These are phyloP conservation scores for Tethya wilhelma DNA, from an alignment of 37 sponge, comb jelly and placozoan species.

Conservation along the genomic window DNA sequence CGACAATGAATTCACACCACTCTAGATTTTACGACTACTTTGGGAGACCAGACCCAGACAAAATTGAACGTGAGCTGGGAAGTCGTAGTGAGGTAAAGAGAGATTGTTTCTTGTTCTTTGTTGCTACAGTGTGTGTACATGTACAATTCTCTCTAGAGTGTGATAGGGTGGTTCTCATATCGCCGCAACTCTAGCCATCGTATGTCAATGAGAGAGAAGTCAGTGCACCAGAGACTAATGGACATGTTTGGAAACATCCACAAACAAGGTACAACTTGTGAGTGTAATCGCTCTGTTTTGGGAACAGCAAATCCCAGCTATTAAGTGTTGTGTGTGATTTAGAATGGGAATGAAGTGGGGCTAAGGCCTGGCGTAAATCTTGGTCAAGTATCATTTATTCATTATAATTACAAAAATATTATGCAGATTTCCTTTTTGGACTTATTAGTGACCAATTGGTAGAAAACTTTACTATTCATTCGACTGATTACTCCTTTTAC, in stretches of 20 bases:
- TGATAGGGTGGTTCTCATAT: conserved; percentile 87
- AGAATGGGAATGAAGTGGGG: too few relatives aligned
- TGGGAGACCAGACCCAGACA: conserved; percentile 29
- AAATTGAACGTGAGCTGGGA: conserved; percentile 17
- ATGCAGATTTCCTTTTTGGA: conserved; percentile 46
- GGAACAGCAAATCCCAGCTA: too few relatives aligned
- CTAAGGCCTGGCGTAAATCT: neutral
- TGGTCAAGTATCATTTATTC: neutral
- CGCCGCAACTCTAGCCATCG: conserved; percentile 62
- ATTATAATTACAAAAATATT: neutral
- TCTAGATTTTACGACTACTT: conserved; percentile 61
- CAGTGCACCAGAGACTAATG: conserved; percentile 55
- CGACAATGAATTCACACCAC: too few relatives aligned
- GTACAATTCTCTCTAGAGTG: conserved; percentile 18
- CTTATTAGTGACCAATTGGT: conserved; percentile 47
- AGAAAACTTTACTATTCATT: conserved; percentile 20
- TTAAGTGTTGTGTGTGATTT: too few relatives aligned
- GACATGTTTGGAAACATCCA: conserved; percentile 18
- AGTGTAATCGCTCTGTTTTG: too few relatives aligned
- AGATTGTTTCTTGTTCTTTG: neutral
- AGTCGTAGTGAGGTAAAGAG: conserved; percentile 16
- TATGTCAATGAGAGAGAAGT: conserved; percentile 65
- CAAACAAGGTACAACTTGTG: conserved; percentile 20
- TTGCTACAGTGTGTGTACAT: neutral
- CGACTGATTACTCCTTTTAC: conserved; percentile 65